Evolutionary conservation across 2,888 invertebrate species (phyloP), one percentile per base, ranked within the genome.

Genomic region (Pristionchus maxplancki): DNA sequence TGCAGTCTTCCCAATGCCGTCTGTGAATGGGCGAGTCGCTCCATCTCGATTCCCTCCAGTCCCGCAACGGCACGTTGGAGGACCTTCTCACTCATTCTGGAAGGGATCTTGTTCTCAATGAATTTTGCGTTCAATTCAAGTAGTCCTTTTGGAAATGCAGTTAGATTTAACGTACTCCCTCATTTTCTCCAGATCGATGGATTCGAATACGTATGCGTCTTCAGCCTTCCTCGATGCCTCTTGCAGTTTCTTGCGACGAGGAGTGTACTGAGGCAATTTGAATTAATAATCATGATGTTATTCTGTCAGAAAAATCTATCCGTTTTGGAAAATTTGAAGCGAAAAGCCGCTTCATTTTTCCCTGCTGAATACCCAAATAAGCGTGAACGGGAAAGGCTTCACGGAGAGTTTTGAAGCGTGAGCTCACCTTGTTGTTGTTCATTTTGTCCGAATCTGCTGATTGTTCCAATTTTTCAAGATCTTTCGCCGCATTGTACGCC

Each of bases 21-120:
- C 78, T 93, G 92, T 58, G 90, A 91, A 88, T 93, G 93, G 24
- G 92, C 92, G 81, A 93, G 83, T 78, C 93, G 84, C 82, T 93
- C 92, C 88, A 91, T 89, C 88, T 93, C 93, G n/a, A 93, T 92
- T 13, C 90, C 90, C 82, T 93, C 93, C 89, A 93, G 82, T 88
- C 91, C 91, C 82, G 91, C 91, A 15, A 92, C 92, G 28, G 92
- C 93, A 81, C 92, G 91, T 34, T 91, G 88, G 15, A 92, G 88
- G 20, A 92, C 91, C 85, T 90, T 90, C 88, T 92, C 91, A 0
- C 91, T 91, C 71, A 90, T 89, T 84, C 91, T 91, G 86, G n/a
- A 89, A 50, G 15, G 20, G 53, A 20, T 58, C 53, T 20, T 58
- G 9, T 20, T 9, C 8, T 44, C n/a, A 44, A 9, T 44, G 44